Evolutionary conservation across 2,888 invertebrate genomes (phyloP).

Genomic region (Euplexia lucipara): DNA sequence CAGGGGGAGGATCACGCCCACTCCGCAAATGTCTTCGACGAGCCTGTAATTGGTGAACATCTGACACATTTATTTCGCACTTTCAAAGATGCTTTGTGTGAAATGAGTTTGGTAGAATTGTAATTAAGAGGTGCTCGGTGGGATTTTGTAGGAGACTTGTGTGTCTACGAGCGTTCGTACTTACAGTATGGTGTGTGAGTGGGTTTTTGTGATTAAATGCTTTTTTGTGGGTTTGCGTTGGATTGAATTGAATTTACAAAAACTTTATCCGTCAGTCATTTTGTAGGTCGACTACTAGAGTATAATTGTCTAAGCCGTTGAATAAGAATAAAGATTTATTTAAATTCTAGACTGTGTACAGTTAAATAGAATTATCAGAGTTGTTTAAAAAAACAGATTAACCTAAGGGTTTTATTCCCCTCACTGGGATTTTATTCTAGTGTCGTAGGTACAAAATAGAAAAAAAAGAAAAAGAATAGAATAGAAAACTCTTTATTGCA

Average conservation of each 20-base stretch:
- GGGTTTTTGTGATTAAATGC: slow-evolving; percentile 12
- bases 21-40: slow-evolving; percentile 60
- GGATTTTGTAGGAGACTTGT: slow-evolving; percentile 1
- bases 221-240: neutral
- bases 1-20: slow-evolving; percentile 67
- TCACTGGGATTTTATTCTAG: too few species aligned
- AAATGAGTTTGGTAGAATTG: slow-evolving; percentile 56
- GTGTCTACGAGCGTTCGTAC: slow-evolving; percentile 1
- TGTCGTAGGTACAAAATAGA: too few species aligned
- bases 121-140: slow-evolving; percentile 37
- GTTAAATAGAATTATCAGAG: too few species aligned
- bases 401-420: too few species aligned
- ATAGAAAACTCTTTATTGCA: too few species aligned
- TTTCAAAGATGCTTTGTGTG: slow-evolving; percentile 43
- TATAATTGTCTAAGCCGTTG: too few species aligned
- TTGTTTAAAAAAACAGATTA: too few species aligned
- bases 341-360: too few species aligned
- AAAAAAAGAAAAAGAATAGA: too few species aligned
- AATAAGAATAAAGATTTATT: too few species aligned
- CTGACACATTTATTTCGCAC: slow-evolving; percentile 58
- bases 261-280: too few species aligned
- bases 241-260: neutral
- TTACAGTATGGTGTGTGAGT: neutral
- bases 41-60: slow-evolving; percentile 64
- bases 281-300: too few species aligned